Evolutionary conservation across 1,140 invertebrate species (phyloP).

Genomic region (Hypothenemus hampei): DNA sequence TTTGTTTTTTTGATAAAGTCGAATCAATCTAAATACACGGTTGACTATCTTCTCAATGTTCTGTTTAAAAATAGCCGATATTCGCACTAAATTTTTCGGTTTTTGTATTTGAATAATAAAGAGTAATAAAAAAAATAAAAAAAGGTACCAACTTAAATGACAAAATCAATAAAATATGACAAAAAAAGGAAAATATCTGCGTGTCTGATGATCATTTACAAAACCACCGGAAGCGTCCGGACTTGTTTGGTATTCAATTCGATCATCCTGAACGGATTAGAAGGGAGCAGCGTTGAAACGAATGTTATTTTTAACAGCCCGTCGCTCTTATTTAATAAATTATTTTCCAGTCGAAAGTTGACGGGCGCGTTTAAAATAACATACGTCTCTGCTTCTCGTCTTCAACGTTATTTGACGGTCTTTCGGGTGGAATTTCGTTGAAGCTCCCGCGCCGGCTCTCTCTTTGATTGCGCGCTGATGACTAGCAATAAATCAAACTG

Average conservation of each 20-base stretch:
- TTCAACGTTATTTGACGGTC: constrained; percentile 19
- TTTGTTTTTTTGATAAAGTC: too few species aligned
- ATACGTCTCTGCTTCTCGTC: constrained; percentile 39
- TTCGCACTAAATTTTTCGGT: too few species aligned
- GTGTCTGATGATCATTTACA: constrained; percentile 2
- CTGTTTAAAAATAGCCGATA: too few species aligned
- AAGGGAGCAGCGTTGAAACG: constrained; percentile 29
- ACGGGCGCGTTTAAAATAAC: constrained; percentile 38
- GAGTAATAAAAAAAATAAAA: too few species aligned
- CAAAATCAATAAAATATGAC: too few species aligned
- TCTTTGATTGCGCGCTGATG: constrained; percentile 2
- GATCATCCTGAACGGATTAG: constrained; percentile 14
- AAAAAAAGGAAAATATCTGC: too few species aligned
- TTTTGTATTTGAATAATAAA: too few species aligned
- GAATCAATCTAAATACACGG: too few species aligned
- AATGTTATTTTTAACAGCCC: constrained; percentile 36
- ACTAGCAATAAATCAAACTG: constrained; percentile 30
- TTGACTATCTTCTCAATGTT: too few species aligned
- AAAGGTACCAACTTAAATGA: too few species aligned
- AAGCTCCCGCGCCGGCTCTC: too few species aligned
- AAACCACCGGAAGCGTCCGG: background rate
- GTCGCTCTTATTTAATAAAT: constrained; percentile 36
- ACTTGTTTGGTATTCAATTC: constrained; percentile 7
- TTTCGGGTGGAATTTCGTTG: background rate
- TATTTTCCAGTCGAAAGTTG: constrained; percentile 33